Evolutionary conservation across 23 tunicate genomes (phyloP), one percentile per base, ranked within the genome.

Genomic region (Trididemnum miniatum): DNA sequence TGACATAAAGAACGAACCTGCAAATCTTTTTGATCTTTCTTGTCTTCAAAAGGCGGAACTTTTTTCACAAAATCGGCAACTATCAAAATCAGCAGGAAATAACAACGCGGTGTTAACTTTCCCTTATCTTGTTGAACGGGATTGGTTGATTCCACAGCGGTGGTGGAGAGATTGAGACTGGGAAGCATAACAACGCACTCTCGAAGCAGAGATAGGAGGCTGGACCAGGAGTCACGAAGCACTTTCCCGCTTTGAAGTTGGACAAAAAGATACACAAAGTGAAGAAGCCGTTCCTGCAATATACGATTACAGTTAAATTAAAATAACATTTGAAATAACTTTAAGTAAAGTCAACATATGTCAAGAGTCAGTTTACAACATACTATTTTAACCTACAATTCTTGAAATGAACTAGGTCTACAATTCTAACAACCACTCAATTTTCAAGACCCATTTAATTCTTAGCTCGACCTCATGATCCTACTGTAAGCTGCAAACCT

Each of bases 21-120:
- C 65, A 92, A 59, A 35, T 92, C 97, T 65, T 87, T 87, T 51
- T 87, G 92, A 12, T 92, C 87, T 36, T 92, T 92, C 71, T 92
- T 92, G 35, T 83, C 88, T 31, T 80, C 65, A 35, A 79, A 71
- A 20, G 77, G 63, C 24, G 83, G 78, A 34, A 81, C 77, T 31
- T 87, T 63, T 37, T 77, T 64, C 71, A 84, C 97, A 84, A 76
- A 79, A 72, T 92, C 97, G 12, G 89, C 49, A 39, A 92, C 73
- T 1, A 92, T 35, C 64, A 54, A 78, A 24, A 92, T 35, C 52
- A 87, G 82, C 20, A 87, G 39, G 78, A 92, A 92, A 69, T 83
- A 44, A 35, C 86, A 87, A 37, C 65, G 83, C 25, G 92, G 50
- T 15, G 85, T 71, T 1, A 77, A 20, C 25, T 38, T 73, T 24